A percentile compares a stretch with the other conserved stretches of the same genome.
Evolutionary conservation across 2,797 vertebrate genomes (phyloP).

Genomic region (Clarias laeviceps): DNA sequence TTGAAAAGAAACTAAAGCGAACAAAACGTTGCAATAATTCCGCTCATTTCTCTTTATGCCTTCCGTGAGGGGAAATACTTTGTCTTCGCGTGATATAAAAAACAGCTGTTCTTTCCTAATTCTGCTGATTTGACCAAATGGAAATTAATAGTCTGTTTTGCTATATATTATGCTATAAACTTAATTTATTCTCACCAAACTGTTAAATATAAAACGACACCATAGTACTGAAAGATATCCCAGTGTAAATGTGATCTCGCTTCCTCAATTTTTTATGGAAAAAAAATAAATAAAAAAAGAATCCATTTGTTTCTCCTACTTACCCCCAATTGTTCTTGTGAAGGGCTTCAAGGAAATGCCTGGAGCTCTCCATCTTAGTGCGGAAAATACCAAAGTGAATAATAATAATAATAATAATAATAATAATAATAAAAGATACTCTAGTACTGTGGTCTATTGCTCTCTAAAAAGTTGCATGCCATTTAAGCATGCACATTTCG

Average conservation of each 20-base stretch:
- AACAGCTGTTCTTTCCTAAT: slow-evolving; percentile 63
- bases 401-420: too few species aligned
- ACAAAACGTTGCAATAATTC: not conserved
- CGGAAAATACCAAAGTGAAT: not conserved
- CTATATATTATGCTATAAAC: not conserved
- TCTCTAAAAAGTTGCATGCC: not conserved
- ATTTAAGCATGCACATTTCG: not conserved
- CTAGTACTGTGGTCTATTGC: too few species aligned
- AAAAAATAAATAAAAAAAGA: not conserved
- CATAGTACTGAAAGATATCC: not conserved
- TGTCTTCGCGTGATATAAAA: slow-evolving; percentile 57
- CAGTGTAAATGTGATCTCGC: not conserved
- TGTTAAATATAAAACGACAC: not conserved
- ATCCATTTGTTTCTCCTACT: not conserved
- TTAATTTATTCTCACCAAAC: not conserved
- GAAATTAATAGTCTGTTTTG: slow-evolving; percentile 24
- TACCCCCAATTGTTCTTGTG: not conserved
- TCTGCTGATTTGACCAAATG: slow-evolving; percentile 26
- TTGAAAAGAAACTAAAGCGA: not conserved
- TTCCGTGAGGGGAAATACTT: slow-evolving; percentile 43
- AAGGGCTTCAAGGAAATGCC: slow-evolving; percentile 25
- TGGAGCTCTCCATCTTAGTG: slow-evolving; percentile 17
- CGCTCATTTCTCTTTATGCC: not conserved
- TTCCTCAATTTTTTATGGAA: not conserved
- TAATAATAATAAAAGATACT: not conserved